Base-by-base conservation (phyloP, 2,797 vertebrate species). In the Fratercula arctica region DNA sequence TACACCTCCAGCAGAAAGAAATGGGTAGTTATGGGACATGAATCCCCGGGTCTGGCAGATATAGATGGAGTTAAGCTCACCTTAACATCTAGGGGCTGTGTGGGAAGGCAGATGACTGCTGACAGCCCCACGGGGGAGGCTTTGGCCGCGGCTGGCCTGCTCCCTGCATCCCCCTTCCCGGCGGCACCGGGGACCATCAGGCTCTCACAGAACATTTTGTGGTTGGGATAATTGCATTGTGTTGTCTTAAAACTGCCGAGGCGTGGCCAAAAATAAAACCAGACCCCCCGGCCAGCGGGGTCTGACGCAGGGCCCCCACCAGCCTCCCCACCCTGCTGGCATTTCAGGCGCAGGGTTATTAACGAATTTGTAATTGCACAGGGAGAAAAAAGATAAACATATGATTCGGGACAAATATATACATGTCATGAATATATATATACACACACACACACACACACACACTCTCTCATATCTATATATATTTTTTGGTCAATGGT, bases 331-430 rank as follows among this genome's bases (percentile, higher is more conserved):
- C 41, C 41, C 85, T 79, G 60, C 51, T 25, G 69, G 73, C 54
- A 25, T 45, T 80, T 73, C 48, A 51, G 69, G 45, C 16, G 7
- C 13, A 13, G 13, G 26, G 66, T 93, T 96, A 91, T 93, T 95
- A 95, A 97, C 88, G 61, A 91, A 85, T 63, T 61, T 88, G 68
- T 82, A 91, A 94, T 86, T 85, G 81, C 68, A 59, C 17, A 13
- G n/a, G 16, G 41, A 50, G 21, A 3, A 35, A 35, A 56, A 90
- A 80, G 87, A 91, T 86, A 89, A 96, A 87, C 61, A 54, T 51
- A 57, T 14, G 4, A 80, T 75, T 73, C 6, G 13, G 53, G 56
- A 82, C 64, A 87, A 79, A 57, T 41, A 79, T 57, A 82, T 73
- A 66, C 16, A 57, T 79, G 79, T 75, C 83, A 63, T 6, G 31